Evolutionary conservation across 2,113 vertebrate genomes (phyloP).

Genomic region (Rhinoderma darwinii): DNA sequence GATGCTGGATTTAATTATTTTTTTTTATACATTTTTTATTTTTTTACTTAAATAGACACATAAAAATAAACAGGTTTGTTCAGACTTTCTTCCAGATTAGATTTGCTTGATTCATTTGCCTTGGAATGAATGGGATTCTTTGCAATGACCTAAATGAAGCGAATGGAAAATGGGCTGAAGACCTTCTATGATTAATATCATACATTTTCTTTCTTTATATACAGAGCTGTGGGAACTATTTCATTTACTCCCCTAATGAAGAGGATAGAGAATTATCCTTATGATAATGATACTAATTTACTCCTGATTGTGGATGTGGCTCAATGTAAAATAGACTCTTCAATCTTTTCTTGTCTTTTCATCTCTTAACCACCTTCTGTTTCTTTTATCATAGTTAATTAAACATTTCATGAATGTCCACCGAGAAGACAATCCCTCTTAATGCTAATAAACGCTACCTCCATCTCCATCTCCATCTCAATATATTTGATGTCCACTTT

Average conservation of each 20-base stretch:
- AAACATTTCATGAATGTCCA: constrained; percentile 9
- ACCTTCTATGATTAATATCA: constrained; percentile 2
- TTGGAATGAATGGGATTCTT: neutral
- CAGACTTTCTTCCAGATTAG: neutral
- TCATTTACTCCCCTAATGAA: constrained; percentile 33
- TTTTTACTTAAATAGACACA: neutral
- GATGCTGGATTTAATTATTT: neutral
- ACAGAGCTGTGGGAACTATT: constrained; percentile 2
- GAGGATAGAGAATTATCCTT: constrained; percentile 16
- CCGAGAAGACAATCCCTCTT: constrained; percentile 14
- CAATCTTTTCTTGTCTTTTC: constrained; percentile 36
- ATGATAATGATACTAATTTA: constrained; percentile 38
- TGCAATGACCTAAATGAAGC: neutral
- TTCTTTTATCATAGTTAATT: constrained; percentile 18
- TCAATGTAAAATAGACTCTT: constrained; percentile 18
- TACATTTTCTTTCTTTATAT: neutral
- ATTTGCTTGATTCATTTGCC: neutral
- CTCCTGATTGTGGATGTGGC: constrained; percentile 18
- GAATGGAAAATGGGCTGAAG: neutral
- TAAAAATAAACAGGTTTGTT: neutral
- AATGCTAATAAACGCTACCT: neutral
- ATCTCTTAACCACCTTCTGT: neutral
- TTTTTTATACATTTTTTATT: neutral
- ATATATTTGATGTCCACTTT: neutral
- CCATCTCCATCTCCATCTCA: neutral